Base-by-base conservation (phyloP, 1,140 invertebrate species). In the Caerostris extrusa region DNA sequence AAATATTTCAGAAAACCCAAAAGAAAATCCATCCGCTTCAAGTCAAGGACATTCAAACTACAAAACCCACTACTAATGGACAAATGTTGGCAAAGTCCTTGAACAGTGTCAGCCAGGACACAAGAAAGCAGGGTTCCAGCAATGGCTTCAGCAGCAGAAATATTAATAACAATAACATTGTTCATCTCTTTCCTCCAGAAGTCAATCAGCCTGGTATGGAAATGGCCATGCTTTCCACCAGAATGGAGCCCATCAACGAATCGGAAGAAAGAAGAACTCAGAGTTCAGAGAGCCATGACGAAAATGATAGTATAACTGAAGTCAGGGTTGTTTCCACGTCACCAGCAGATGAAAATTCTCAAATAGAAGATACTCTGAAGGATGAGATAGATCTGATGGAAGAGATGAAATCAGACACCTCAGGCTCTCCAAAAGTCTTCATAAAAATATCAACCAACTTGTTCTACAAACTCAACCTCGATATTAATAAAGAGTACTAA, bases 361-460 rank as follows among this genome's bases (percentile, higher is more conserved):
- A 34, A 34, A 34, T 34, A 34, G 93, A 94, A 3, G 93, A 85
- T 60, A 86, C 87, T n/a, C n/a, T 94, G 17, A 94, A 83, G 50
- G 87, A 94, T 19, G 93, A 94, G 60, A 94, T 94, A 1, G 87
- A 90, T 12, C n/a, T 90, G 10, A n/a, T 94, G 58, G 93, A 94
- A n/a, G 87, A 93, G 61, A 93, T 88, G 93, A 88, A 89, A 60
- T 94, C 93, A 7, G 58, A 86, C 8, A 55, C 55, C 2, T 61
- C 58, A 2, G 86, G 60, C 2, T 94, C 93, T 8, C 87, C 93
- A 64, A n/a, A 60, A 93, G 85, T 58, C 77, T 90, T n/a, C 87
- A 94, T 85, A 67, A 85, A 57, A 90, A 85, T 60, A 94, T 94
- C 8, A 90, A 90, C 50, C 87, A 94, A 55, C 77, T 94, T 6